phyloP scores from a whole-genome alignment of 2,888 invertebrate species.

The Cyclophora punctaria region DNA sequence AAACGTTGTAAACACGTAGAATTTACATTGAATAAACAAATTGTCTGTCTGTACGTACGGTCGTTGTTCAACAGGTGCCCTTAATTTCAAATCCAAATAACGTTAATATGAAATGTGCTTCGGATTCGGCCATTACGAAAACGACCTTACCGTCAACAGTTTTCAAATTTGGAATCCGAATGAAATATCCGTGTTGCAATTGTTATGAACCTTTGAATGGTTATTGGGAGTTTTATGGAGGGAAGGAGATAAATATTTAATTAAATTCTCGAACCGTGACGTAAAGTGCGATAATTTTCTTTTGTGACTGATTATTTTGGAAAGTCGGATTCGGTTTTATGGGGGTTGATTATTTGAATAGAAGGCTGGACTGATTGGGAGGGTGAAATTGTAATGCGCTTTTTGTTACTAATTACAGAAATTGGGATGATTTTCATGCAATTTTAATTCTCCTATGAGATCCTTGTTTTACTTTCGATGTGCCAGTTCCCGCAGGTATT shows the following conservation, averaged over 20 bases:
- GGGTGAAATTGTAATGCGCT: no score
- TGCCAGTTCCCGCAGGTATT: no score
- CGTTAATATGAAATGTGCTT: constrained; percentile 37
- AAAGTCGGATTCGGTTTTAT: no score
- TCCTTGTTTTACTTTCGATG: no score
- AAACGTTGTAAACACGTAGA: constrained; percentile 38
- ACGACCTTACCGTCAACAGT: constrained; percentile 24
- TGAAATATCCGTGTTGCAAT: constrained; percentile 19
- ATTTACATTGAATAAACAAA: constrained; percentile 60
- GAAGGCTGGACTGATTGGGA: no score
- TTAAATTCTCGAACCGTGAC: background rate
- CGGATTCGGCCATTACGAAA: constrained; percentile 35
- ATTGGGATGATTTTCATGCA: no score
- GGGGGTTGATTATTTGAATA: no score
- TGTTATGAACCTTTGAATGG: constrained; percentile 7
- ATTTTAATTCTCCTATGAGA: no score
- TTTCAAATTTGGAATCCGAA: constrained; percentile 27
- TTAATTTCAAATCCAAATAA: constrained; percentile 62
- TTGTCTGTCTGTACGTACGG: constrained; percentile 33
- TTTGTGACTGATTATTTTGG: no score
- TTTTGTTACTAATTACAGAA: no score
- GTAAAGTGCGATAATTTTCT: no score
- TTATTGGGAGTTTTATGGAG: constrained; percentile 9
- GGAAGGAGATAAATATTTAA: constrained; percentile 7
- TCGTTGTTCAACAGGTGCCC: constrained; percentile 55